Conservation (phyloP, 2,797 vertebrate genomes). For the Myiotriccus ornatus region DNA sequence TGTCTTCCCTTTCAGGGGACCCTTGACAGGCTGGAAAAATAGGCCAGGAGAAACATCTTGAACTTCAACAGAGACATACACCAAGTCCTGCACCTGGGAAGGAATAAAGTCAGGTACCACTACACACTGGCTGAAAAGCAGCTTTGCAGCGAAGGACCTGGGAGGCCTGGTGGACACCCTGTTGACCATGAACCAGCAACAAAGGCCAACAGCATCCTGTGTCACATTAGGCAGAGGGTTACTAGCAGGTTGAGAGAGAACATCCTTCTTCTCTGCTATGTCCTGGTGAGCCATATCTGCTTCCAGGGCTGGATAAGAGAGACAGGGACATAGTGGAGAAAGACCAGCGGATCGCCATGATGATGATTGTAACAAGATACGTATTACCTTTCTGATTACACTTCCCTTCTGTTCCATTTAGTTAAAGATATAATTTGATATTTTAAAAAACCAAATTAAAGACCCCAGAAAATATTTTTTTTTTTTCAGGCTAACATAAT, state of each 20-base stretch:
- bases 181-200: neutral
- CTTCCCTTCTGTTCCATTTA: neutral
- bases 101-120: neutral
- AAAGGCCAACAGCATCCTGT: neutral
- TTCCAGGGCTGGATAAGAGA: neutral
- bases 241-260: neutral
- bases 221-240: neutral
- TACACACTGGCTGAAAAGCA: fast-evolving
- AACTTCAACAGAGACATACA: neutral
- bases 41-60: neutral
- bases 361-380: neutral
- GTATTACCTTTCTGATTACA: neutral
- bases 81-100: neutral
- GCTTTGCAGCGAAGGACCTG: neutral
- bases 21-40: neutral
- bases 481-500: neutral
- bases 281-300: neutral
- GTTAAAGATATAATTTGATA: neutral
- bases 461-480: too few relatives aligned
- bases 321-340: neutral
- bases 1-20: neutral
- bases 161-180: neutral
- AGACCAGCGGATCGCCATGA: neutral
- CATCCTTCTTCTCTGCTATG: neutral
- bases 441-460: too few relatives aligned